Percentiles rank a stretch among this genome's conserved stretches.
Conservation (phyloP, 2,113 vertebrate species). For the Vanacampus margaritifer region DNA sequence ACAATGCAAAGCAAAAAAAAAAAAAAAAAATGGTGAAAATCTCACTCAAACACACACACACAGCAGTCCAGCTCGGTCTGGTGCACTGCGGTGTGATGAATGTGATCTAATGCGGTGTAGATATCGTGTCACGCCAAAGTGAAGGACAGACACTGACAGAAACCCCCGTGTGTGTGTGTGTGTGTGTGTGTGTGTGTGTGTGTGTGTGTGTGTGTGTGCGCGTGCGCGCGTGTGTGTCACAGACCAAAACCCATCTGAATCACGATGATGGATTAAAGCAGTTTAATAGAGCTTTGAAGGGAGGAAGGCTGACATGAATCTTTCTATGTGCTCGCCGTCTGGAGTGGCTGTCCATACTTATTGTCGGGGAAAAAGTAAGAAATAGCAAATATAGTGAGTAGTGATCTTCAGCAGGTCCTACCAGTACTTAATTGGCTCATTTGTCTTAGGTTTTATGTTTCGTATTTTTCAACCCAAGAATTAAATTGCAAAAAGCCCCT, state of each 20-base stretch:
- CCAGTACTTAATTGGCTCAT: neutral
- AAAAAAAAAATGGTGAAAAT: no score
- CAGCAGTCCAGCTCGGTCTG: conserved; percentile 2
- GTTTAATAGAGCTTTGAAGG: conserved; percentile 11
- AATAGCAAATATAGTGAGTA: neutral
- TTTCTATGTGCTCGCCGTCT: neutral
- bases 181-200: neutral
- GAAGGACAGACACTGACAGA: conserved; percentile 15
- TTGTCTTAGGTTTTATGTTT: neutral
- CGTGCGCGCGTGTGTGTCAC: neutral
- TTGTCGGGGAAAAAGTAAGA: neutral
- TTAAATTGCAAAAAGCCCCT: neutral
- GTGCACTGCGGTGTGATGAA: conserved; percentile 32
- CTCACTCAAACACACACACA: neutral
- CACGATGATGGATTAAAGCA: conserved; percentile 36
- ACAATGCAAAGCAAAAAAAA: no score
- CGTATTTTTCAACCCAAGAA: neutral
- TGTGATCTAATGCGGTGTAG: conserved; percentile 38
- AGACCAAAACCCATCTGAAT: conserved; percentile 28
- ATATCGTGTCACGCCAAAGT: conserved; percentile 17
- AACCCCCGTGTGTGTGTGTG: conserved; percentile 2
- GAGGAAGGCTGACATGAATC: neutral
- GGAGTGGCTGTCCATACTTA: conserved; percentile 1
- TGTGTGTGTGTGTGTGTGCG: neutral
- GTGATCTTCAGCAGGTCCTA: neutral